These are phyloP conservation scores for Brenthis daphne DNA, from an alignment of 2,888 invertebrate species.

Conservation along the genomic window DNA sequence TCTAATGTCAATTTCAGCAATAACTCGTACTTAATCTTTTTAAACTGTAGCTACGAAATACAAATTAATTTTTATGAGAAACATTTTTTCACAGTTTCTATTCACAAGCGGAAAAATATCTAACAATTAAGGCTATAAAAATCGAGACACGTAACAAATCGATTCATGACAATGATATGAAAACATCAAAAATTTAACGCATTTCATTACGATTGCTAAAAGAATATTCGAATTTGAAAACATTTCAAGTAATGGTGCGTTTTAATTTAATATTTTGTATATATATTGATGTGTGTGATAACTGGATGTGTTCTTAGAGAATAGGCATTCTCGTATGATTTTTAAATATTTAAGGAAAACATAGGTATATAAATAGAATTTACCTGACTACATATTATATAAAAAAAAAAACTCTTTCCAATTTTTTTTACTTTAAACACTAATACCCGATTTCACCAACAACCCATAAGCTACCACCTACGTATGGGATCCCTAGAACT, in stretches of 20 bases:
- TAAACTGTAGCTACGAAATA: no score
- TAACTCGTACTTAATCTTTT: no score
- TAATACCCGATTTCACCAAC: no score
- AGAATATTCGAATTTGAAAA: neutral
- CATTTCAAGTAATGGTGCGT: slow-evolving; percentile 1
- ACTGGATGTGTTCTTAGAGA: slow-evolving; percentile 10
- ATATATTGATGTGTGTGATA: slow-evolving; percentile 7
- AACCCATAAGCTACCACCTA: no score
- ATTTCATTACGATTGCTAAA: slow-evolving; percentile 19
- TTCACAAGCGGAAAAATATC: slow-evolving; percentile 29
- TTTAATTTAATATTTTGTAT: slow-evolving; percentile 15
- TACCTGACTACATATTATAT: no score
- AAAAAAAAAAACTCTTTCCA: no score
- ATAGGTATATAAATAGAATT: no score
- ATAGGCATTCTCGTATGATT: no score
- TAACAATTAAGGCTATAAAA: slow-evolving; percentile 47
- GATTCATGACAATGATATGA: slow-evolving; percentile 53
- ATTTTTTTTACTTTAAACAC: no score
- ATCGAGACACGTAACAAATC: slow-evolving; percentile 62
- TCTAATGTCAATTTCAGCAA: no score
- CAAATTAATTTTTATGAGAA: neutral
- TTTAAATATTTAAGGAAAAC: no score
- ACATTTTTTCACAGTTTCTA: slow-evolving; percentile 25
- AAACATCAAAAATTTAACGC: slow-evolving; percentile 50
- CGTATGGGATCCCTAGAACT: no score